phyloP scores from a whole-genome alignment of 2,113 vertebrate genomes.

The Nicator chloris region DNA sequence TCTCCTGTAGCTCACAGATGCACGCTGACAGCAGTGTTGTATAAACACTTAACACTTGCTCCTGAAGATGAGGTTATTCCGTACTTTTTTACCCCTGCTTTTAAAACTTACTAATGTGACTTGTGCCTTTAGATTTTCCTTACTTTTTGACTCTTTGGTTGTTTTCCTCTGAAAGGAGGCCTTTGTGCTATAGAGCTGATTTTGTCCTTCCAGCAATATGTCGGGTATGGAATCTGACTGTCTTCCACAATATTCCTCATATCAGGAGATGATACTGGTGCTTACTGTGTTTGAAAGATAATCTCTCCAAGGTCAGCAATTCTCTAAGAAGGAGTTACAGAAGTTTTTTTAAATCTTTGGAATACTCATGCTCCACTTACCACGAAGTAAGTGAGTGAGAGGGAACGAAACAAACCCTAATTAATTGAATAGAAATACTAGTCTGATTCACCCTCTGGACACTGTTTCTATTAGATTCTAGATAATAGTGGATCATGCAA shows the following conservation, averaged over 20 bases:
- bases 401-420: not conserved
- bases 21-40: not conserved
- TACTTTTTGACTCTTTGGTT: not conserved
- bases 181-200: not conserved
- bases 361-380: not conserved
- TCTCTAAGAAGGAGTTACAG: not conserved
- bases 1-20: not conserved
- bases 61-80: not conserved
- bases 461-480: not conserved
- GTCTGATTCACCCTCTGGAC: not conserved
- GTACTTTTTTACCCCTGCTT: not conserved
- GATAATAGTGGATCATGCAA: not conserved
- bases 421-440: not conserved
- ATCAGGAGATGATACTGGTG: not conserved
- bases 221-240: not conserved
- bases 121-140: not conserved
- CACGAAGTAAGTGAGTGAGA: not conserved
- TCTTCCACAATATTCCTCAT: not conserved
- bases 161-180: not conserved
- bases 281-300: not conserved
- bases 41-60: not conserved
- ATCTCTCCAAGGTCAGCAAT: not conserved
- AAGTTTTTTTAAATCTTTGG: not conserved
- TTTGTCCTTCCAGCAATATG: conserved; percentile 24
- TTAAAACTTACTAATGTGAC: not conserved